Conservation (phyloP, 2,113 vertebrate species). For the Aegotheles bennettii region DNA sequence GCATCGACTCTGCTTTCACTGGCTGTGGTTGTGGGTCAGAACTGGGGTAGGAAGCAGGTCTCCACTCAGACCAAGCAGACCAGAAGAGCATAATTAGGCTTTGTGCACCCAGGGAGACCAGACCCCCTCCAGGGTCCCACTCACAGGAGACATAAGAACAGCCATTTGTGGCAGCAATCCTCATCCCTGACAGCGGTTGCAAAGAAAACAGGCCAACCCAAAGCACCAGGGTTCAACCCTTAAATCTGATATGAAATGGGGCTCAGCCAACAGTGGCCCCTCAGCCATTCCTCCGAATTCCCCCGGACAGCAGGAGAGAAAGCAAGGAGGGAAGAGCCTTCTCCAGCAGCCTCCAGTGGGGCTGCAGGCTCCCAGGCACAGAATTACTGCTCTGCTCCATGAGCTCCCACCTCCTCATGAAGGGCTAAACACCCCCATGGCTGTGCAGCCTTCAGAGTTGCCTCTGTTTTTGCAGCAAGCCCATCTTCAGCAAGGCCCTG, state of each 20-base stretch:
- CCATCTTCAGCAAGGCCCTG: neutral
- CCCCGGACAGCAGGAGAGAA: neutral
- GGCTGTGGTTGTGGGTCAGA: neutral
- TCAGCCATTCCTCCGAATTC: neutral
- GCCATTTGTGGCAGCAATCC: neutral
- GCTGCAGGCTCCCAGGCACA: neutral
- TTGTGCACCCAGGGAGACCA: neutral
- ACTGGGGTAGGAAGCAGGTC: neutral
- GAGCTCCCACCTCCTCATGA: neutral
- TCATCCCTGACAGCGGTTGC: neutral
- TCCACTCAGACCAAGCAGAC: neutral
- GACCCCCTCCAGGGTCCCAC: neutral
- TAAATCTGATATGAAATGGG: neutral
- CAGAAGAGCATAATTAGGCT: neutral
- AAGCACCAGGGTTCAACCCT: neutral
- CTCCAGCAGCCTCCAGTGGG: neutral
- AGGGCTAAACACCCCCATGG: neutral
- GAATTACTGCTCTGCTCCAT: neutral
- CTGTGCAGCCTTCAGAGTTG: neutral
- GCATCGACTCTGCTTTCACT: neutral
- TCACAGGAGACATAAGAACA: neutral
- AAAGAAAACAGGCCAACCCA: neutral
- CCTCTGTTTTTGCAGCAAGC: neutral
- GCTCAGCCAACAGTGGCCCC: neutral
- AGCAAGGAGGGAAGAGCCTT: neutral